Conservation (phyloP, 1,140 invertebrate species). For the Euura saliciscinereae region DNA sequence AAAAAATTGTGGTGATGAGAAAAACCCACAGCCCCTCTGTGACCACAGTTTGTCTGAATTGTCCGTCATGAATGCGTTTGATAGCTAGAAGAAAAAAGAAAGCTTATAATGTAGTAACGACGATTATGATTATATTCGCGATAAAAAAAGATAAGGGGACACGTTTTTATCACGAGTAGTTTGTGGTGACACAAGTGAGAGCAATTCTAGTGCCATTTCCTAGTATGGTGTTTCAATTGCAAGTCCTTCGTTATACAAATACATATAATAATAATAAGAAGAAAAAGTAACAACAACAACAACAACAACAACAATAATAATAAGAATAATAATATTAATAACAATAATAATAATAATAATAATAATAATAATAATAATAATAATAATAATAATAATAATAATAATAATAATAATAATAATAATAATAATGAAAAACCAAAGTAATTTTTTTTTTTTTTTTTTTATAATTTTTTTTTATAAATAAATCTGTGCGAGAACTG, state of each 20-base stretch:
- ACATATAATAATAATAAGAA: conserved; percentile 34
- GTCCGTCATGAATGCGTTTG: neutral
- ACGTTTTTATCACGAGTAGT: conserved; percentile 51
- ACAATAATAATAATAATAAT: no score
- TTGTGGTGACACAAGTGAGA: conserved; percentile 54
- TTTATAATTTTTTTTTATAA: conserved; percentile 24
- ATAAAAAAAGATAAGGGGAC: conserved; percentile 33
- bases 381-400: no score
- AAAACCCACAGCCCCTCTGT: conserved; percentile 21
- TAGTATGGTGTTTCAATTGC: conserved; percentile 60
- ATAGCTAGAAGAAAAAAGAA: no score
- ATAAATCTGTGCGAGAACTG: conserved; percentile 48
- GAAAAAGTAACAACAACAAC: no score
- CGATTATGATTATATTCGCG: conserved; percentile 22
- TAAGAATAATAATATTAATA: no score
- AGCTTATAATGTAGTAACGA: conserved; percentile 17
- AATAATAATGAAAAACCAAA: conserved; percentile 53
- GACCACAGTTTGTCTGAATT: conserved; percentile 23
- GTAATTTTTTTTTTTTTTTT: conserved; percentile 53
- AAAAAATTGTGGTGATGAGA: conserved; percentile 17
- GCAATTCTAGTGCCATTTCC: conserved; percentile 64
- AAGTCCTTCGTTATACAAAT: conserved; percentile 43
- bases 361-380: no score
- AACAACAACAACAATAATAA: no score
- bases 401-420: neutral